These are phyloP conservation scores for Aleiodes alternator DNA, from an alignment of 2,888 invertebrate species.

Conservation along the genomic window DNA sequence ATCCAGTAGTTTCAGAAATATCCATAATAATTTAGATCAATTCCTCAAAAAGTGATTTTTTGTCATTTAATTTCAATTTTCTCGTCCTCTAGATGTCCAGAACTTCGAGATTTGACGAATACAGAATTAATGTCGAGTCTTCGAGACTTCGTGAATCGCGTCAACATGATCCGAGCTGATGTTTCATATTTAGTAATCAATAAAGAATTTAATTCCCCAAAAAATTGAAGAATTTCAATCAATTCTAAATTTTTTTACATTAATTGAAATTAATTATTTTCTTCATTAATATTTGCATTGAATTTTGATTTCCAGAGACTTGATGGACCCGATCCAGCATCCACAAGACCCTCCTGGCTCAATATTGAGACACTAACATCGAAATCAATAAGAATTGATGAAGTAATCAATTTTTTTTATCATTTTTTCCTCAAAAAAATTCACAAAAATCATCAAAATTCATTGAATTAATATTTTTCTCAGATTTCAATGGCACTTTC, in stretches of 20 bases:
- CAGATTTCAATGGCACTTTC: slow-evolving; percentile 79
- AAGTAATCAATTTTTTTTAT: slow-evolving; percentile 17
- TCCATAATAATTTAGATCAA: not conserved
- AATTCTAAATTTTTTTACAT: not conserved
- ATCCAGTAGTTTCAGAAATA: not conserved
- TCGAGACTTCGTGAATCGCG: slow-evolving; percentile 76
- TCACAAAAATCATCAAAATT: slow-evolving; percentile 1
- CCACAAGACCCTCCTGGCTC: slow-evolving; percentile 77
- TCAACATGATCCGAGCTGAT: slow-evolving; percentile 80
- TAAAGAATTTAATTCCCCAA: slow-evolving; percentile 26
- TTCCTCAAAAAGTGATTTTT: not conserved
- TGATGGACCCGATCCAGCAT: slow-evolving; percentile 76
- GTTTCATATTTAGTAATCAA: slow-evolving; percentile 78
- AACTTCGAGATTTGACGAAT: slow-evolving; percentile 69
- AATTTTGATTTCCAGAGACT: slow-evolving; percentile 73
- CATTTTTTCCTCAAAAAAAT: slow-evolving; percentile 36
- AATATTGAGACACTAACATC: slow-evolving; percentile 67
- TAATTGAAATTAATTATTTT: not conserved
- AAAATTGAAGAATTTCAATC: slow-evolving; percentile 18
- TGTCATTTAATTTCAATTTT: not conserved
- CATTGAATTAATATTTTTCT: slow-evolving; percentile 40
- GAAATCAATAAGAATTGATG: slow-evolving; percentile 12
- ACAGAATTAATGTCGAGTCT: slow-evolving; percentile 77
- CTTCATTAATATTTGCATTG: not conserved
- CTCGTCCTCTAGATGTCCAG: slow-evolving; percentile 3